phyloP scores from a whole-genome alignment of 2,797 vertebrate species.

The Petrocephalus sullivani region DNA sequence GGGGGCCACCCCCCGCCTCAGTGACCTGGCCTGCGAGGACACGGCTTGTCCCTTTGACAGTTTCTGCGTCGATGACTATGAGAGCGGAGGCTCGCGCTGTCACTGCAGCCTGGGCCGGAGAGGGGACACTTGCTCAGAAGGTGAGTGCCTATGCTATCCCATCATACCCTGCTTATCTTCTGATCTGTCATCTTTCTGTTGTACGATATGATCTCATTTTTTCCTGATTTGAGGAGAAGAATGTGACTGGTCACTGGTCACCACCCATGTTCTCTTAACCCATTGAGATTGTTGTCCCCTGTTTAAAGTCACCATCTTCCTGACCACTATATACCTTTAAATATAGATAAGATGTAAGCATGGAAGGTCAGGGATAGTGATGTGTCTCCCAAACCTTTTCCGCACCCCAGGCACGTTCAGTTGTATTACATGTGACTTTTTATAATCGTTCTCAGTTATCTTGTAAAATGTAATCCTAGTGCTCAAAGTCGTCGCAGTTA shows the following conservation, averaged over 20 bases:
- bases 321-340: background rate
- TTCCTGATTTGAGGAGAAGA: background rate
- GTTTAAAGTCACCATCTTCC: background rate
- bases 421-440: background rate
- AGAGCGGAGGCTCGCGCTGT: conserved; percentile 77
- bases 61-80: conserved; percentile 82
- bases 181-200: background rate
- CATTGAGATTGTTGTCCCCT: background rate
- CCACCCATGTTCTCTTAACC: background rate
- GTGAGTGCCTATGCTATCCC: conserved; percentile 48
- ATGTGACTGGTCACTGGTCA: background rate
- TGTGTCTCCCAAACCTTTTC: background rate
- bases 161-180: background rate
- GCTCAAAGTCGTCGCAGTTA: background rate
- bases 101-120: conserved; percentile 82
- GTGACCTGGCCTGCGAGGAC: conserved; percentile 76
- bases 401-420: background rate
- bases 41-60: conserved; percentile 78
- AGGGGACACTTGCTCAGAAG: conserved; percentile 74
- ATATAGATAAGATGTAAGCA: background rate
- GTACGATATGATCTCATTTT: background rate
- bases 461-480: background rate
- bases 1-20: conserved; percentile 57
- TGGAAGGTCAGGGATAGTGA: background rate
- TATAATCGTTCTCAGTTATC: background rate